Conservation (phyloP, 2,888 invertebrate genomes). For the Drosophila demipolita region DNA sequence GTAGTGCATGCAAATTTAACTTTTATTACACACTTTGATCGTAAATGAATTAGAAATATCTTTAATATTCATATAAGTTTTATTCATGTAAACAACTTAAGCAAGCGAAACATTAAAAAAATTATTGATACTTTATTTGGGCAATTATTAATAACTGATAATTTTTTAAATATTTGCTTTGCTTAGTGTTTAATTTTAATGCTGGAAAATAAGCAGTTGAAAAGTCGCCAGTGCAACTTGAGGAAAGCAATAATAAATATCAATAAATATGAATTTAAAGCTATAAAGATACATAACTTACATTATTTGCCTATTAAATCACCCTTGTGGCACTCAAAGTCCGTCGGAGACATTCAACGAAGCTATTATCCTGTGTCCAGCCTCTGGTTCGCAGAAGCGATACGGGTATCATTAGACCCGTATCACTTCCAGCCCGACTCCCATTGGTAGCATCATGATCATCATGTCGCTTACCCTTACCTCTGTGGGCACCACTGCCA, state of each 20-base stretch:
- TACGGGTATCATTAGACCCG: conserved; percentile 1
- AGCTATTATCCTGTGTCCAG: conserved; percentile 67
- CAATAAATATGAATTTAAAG: not conserved
- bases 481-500: not conserved
- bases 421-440: not conserved
- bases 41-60: not conserved
- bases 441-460: not conserved
- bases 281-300: not conserved
- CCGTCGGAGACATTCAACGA: conserved; percentile 25
- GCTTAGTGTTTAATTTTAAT: conserved; percentile 22
- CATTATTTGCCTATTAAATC: not conserved
- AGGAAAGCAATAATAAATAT: not conserved
- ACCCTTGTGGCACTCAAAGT: no score
- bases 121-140: not conserved
- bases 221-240: not conserved
- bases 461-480: not conserved
- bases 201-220: conserved; percentile 8
- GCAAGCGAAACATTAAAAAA: not conserved
- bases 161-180: not conserved
- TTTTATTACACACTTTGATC: not conserved
- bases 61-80: not conserved
- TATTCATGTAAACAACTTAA: not conserved
- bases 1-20: not conserved
- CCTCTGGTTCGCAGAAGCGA: not conserved
- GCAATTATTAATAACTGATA: not conserved